Conservation (phyloP, 2,888 invertebrate species). For the Platypus cylindrus region DNA sequence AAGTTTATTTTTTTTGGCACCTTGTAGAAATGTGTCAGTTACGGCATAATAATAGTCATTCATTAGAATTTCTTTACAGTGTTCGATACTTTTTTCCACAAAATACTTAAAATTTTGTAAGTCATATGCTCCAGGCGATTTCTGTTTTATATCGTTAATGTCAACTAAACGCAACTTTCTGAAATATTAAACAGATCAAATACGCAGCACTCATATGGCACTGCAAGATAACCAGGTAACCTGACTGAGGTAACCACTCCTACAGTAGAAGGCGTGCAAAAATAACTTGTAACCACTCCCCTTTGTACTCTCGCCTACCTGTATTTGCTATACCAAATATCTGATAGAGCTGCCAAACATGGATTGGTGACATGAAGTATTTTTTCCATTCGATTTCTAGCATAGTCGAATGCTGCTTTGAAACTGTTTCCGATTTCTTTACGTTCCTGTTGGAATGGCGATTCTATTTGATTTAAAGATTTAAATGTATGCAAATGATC, state of each 20-base stretch:
- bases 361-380: constrained; percentile 68
- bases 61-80: constrained; percentile 51
- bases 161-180: constrained; percentile 52
- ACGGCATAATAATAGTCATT: constrained; percentile 53
- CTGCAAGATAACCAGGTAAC: not conserved
- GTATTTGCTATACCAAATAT: constrained; percentile 70
- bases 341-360: constrained; percentile 65
- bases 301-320: constrained; percentile 38
- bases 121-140: constrained; percentile 52
- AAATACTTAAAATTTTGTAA: constrained; percentile 48
- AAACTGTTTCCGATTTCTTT: constrained; percentile 53
- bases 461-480: constrained; percentile 40
- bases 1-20: constrained; percentile 51
- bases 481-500: constrained; percentile 51
- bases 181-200: constrained; percentile 7
- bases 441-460: constrained; percentile 45
- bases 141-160: constrained; percentile 42
- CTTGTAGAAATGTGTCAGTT: constrained; percentile 51
- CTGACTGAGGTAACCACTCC: too few species aligned
- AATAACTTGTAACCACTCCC: constrained; percentile 1
- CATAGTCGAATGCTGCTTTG: constrained; percentile 39
- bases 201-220: not conserved
- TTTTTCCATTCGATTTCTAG: constrained; percentile 40
- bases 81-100: constrained; percentile 49
- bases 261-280: too few species aligned